These are phyloP conservation scores for Tridacna crocea DNA, from an alignment of 2,888 invertebrate species.

Conservation along the genomic window DNA sequence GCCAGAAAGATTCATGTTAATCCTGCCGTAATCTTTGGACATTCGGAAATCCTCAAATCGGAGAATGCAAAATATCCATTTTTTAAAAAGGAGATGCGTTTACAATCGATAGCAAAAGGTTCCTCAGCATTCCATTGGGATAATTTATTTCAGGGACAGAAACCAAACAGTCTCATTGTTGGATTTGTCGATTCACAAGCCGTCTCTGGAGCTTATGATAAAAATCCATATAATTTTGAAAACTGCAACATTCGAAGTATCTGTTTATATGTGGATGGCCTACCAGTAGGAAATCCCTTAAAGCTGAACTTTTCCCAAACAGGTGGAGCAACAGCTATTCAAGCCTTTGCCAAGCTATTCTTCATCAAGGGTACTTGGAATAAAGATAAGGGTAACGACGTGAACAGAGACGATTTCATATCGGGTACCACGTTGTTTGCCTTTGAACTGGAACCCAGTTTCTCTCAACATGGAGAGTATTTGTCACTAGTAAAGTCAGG, in stretches of 20 bases:
- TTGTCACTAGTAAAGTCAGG: slow-evolving; percentile 36
- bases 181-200: slow-evolving; percentile 37
- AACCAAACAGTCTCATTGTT: slow-evolving; percentile 24
- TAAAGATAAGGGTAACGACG: slow-evolving; percentile 15
- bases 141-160: slow-evolving; percentile 41
- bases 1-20: slow-evolving; percentile 49
- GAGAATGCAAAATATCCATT: slow-evolving; percentile 36
- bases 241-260: slow-evolving; percentile 41
- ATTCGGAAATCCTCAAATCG: slow-evolving; percentile 36
- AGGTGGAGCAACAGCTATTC: slow-evolving; percentile 14
- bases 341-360: slow-evolving; percentile 40
- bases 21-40: slow-evolving; percentile 44
- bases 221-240: slow-evolving; percentile 37
- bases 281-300: slow-evolving; percentile 44
- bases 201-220: slow-evolving; percentile 28
- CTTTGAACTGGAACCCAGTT: slow-evolving; percentile 33
- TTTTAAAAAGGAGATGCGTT: slow-evolving; percentile 25
- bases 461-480: slow-evolving; percentile 29
- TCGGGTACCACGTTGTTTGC: slow-evolving; percentile 31
- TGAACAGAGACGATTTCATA: slow-evolving; percentile 16
- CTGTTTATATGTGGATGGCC: slow-evolving; percentile 39
- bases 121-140: slow-evolving; percentile 39
- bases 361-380: slow-evolving; percentile 35
- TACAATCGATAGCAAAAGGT: slow-evolving; percentile 30
- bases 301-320: slow-evolving; percentile 24